Conservation (phyloP, 2,797 vertebrate genomes). For the Aphelocoma californica region DNA sequence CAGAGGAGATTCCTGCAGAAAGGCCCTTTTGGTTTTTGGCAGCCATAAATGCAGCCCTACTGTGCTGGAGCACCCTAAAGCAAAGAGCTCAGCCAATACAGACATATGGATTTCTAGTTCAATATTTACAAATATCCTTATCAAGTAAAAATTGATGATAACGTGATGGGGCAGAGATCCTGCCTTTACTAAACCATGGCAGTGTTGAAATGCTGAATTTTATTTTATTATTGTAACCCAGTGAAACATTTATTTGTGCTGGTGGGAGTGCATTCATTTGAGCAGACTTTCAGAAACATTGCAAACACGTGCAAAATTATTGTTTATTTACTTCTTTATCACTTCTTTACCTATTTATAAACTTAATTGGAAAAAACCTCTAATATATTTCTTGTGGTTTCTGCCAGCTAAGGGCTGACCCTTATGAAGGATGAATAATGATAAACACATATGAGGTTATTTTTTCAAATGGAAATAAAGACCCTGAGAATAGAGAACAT, state of each 20-base stretch:
- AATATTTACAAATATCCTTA: not conserved
- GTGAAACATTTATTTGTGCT: not conserved
- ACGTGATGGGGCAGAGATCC: not conserved
- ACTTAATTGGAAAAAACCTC: not conserved
- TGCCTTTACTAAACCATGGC: not conserved
- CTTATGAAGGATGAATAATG: not conserved
- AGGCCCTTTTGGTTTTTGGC: not conserved
- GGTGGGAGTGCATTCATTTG: not conserved
- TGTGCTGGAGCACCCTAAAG: not conserved
- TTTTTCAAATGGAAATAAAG: not conserved
- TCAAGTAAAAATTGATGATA: not conserved
- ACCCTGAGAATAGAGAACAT: not conserved
- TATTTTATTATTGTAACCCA: not conserved
- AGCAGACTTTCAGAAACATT: not conserved
- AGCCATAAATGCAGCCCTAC: not conserved
- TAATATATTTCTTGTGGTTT: not conserved
- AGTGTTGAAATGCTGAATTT: not conserved
- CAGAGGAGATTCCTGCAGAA: not conserved
- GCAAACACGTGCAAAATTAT: not conserved
- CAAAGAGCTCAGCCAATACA: not conserved
- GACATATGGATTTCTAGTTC: not conserved
- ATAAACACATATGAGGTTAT: not conserved
- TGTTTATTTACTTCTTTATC: not conserved
- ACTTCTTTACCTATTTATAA: not conserved
- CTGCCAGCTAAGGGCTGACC: not conserved